Percentiles rank a stretch among this genome's conserved stretches.
Evolutionary conservation across 2,888 invertebrate genomes (phyloP).

Genomic region (Drosophila niveifrons): DNA sequence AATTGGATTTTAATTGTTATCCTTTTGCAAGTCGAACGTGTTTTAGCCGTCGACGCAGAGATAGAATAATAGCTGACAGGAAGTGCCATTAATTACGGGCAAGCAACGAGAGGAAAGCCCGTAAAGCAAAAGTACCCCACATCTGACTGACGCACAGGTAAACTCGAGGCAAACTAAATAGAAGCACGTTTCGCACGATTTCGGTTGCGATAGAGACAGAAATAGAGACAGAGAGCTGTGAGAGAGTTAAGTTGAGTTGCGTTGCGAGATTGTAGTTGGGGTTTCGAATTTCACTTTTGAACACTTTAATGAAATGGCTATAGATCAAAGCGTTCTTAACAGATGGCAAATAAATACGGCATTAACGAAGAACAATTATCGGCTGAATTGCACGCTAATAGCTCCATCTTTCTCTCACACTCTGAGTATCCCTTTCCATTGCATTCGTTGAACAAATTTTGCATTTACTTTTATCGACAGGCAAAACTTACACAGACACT

Average conservation of each 20-base stretch:
- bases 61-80: constrained; percentile 70
- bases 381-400: constrained; percentile 16
- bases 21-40: constrained; percentile 72
- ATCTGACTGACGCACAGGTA: constrained; percentile 21
- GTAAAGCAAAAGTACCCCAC: constrained; percentile 3
- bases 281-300: constrained; percentile 48
- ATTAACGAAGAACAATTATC: constrained; percentile 46
- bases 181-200: constrained; percentile 62
- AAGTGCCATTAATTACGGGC: constrained; percentile 72
- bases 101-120: constrained; percentile 7
- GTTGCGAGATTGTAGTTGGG: constrained; percentile 25
- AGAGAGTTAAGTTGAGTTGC: constrained; percentile 9
- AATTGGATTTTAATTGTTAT: constrained; percentile 80
- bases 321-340: constrained; percentile 56
- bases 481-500: constrained; percentile 49
- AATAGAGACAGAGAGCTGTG: background rate
- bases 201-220: constrained; percentile 24
- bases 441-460: constrained; percentile 44
- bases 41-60: constrained; percentile 53
- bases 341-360: constrained; percentile 26
- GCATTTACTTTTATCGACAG: constrained; percentile 62
- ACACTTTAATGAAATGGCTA: constrained; percentile 60
- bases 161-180: constrained; percentile 49
- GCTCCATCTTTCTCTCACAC: constrained; percentile 22
- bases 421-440: background rate